phyloP scores from a whole-genome alignment of 2,797 vertebrate genomes.

The Sebastes nivosus region DNA sequence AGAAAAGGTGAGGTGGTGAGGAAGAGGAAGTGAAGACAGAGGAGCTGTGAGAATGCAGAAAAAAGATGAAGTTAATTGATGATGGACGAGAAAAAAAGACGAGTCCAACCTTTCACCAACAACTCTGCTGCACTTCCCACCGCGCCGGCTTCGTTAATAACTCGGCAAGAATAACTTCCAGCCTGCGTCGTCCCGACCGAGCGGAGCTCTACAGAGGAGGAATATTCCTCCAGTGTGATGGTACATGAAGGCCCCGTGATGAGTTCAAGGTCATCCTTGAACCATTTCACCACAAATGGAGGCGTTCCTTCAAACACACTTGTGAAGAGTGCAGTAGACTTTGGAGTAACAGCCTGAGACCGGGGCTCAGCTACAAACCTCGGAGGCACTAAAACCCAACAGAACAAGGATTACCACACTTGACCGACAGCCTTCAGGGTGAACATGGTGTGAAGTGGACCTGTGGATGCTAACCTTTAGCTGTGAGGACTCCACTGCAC shows the following conservation, averaged over 20 bases:
- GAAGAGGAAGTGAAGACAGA: slow-evolving; percentile 24
- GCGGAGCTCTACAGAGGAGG: slow-evolving; percentile 88
- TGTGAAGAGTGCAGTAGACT: slow-evolving; percentile 89
- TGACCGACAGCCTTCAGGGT: not conserved
- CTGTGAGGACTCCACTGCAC: slow-evolving; percentile 85
- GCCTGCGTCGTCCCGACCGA: slow-evolving; percentile 85
- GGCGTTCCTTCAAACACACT: slow-evolving; percentile 90
- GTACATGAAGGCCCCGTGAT: slow-evolving; percentile 86
- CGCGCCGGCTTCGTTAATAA: slow-evolving; percentile 92
- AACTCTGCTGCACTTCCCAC: slow-evolving; percentile 87
- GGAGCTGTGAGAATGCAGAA: slow-evolving; percentile 26
- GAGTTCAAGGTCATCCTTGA: slow-evolving; percentile 90
- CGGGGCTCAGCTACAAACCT: slow-evolving; percentile 87
- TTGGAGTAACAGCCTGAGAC: slow-evolving; percentile 86
- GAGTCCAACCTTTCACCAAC: slow-evolving; percentile 91
- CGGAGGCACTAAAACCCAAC: slow-evolving; percentile 87
- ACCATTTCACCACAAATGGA: slow-evolving; percentile 92
- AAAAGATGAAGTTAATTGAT: slow-evolving; percentile 53
- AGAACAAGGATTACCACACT: slow-evolving; percentile 19
- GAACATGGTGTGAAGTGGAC: not conserved
- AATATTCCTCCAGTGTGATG: slow-evolving; percentile 86
- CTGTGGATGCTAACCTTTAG: slow-evolving; percentile 76
- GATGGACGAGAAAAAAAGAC: slow-evolving; percentile 49
- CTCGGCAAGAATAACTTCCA: slow-evolving; percentile 90
- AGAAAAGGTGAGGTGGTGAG: not conserved